A percentile compares a stretch with the other conserved stretches of the same genome.
These are phyloP conservation scores for Ginglymostoma cirratum DNA, from an alignment of 2,113 vertebrate genomes.

Conservation along the genomic window DNA sequence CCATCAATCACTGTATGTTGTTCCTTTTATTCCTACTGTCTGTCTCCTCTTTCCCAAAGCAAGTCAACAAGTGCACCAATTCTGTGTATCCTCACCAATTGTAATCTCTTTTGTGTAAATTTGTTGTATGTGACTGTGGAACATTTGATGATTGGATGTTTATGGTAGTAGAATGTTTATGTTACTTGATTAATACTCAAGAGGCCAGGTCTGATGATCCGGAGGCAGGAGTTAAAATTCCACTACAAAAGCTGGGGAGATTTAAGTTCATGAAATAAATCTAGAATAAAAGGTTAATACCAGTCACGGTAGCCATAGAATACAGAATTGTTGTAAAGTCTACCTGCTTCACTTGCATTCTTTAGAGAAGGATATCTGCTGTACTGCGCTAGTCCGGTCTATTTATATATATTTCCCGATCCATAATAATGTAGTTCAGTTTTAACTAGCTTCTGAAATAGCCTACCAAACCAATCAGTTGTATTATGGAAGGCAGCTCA, in stretches of 20 bases:
- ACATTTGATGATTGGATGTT: not conserved
- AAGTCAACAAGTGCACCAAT: not conserved
- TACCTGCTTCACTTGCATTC: not conserved
- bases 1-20: not conserved
- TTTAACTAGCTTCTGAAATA: not conserved
- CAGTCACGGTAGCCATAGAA: not conserved
- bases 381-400: not conserved
- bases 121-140: not conserved
- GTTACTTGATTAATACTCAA: not conserved
- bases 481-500: not conserved
- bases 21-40: not conserved
- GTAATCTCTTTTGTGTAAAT: not conserved
- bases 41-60: not conserved
- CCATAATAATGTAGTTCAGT: not conserved
- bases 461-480: not conserved
- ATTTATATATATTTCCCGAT: not conserved
- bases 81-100: not conserved
- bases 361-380: not conserved
- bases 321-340: not conserved
- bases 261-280: not conserved
- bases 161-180: not conserved
- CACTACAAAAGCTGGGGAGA: not conserved
- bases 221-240: not conserved
- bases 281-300: not conserved
- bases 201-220: not conserved